Conservation (phyloP, 2,797 vertebrate genomes). For the Ataeniobius toweri region DNA sequence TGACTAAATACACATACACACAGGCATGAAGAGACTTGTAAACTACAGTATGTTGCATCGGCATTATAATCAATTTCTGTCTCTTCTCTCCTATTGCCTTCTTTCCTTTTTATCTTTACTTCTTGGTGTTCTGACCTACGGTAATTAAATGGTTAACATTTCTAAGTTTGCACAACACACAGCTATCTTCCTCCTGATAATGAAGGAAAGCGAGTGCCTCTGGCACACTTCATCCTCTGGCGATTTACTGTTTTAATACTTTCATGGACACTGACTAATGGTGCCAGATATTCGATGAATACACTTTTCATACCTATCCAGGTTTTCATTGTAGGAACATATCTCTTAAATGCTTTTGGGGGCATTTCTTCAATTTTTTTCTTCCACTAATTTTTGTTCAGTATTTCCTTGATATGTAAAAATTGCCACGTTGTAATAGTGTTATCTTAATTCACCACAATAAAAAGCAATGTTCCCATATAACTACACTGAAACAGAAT, state of each 20-base stretch:
- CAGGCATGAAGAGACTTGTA: conserved; percentile 12
- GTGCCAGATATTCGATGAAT: conserved; percentile 51
- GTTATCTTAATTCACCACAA: neutral
- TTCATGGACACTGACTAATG: conserved; percentile 47
- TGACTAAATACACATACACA: conserved; percentile 12
- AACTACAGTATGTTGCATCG: conserved; percentile 27
- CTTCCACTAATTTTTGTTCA: neutral
- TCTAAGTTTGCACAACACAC: conserved; percentile 22
- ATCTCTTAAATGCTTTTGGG: neutral
- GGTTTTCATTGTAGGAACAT: conserved; percentile 5
- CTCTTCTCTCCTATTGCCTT: conserved; percentile 4
- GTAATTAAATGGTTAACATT: conserved; percentile 37
- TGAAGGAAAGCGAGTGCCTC: conserved; percentile 16
- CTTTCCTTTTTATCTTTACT: conserved; percentile 16
- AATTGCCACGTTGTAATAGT: neutral
- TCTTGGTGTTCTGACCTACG: conserved; percentile 39
- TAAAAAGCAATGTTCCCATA: neutral
- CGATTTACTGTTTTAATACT: conserved; percentile 53
- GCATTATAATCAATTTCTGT: conserved; percentile 30
- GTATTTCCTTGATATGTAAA: neutral
- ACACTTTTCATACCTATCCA: conserved; percentile 61
- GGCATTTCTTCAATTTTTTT: neutral
- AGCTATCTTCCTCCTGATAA: conserved; percentile 17
- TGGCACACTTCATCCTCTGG: conserved; percentile 32
- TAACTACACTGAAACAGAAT: neutral